A percentile compares a stretch with the other conserved stretches of the same genome.
phyloP scores from a whole-genome alignment of 2,888 invertebrate genomes.

The Dryobota labecula region DNA sequence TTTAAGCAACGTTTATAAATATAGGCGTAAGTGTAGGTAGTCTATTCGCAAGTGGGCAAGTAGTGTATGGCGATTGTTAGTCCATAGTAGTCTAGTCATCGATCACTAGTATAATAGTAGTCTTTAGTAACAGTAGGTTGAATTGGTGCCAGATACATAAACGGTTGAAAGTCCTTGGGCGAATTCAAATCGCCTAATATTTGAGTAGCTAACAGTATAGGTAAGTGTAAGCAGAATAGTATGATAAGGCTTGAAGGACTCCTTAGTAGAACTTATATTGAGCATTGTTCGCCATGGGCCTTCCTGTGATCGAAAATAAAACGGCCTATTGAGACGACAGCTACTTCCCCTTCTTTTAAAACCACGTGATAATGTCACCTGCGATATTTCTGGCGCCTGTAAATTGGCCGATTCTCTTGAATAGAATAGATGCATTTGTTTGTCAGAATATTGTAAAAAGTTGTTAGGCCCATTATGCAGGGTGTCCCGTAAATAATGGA shows the following conservation, averaged over 20 bases:
- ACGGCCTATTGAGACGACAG: not conserved
- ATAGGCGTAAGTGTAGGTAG: not conserved
- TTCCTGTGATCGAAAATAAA: not conserved
- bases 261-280: conserved; percentile 6
- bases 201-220: conserved; percentile 8
- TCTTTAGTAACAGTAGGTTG: conserved; percentile 1
- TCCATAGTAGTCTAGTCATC: not conserved
- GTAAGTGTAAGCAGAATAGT: conserved; percentile 7
- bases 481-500: too few species aligned
- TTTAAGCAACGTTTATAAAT: not conserved
- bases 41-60: not conserved
- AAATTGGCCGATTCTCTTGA: not conserved
- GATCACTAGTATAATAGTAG: too few species aligned
- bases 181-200: conserved; percentile 40
- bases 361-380: not conserved
- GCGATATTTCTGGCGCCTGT: not conserved
- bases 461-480: too few species aligned
- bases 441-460: too few species aligned
- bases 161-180: conserved; percentile 28
- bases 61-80: not conserved
- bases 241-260: conserved; percentile 12
- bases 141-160: conserved; percentile 19
- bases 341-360: not conserved
- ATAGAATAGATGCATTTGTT: too few species aligned
- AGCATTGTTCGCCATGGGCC: not conserved